Conservation (phyloP, 2,797 vertebrate species). For the Scolopax bukidnonensis region DNA sequence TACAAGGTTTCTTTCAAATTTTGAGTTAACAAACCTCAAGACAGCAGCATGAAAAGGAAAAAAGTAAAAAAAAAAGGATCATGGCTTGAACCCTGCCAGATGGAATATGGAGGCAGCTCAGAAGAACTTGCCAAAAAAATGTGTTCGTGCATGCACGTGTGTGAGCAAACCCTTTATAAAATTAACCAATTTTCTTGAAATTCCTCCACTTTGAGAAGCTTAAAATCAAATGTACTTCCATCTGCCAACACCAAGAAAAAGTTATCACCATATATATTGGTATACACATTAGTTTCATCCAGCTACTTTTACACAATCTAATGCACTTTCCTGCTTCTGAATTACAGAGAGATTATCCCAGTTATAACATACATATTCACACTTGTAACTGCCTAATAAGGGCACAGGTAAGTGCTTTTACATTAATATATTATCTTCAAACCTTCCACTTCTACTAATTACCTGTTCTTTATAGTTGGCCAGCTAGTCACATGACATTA, state of each 20-base stretch:
- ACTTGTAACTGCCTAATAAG: not conserved
- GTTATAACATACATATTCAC: not conserved
- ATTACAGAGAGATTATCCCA: not conserved
- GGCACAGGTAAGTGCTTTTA: not conserved
- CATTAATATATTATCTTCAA: not conserved
- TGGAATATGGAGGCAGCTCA: conserved; percentile 23
- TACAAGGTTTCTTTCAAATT: not conserved
- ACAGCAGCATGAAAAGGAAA: not conserved
- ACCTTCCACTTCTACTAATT: not conserved
- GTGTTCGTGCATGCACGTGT: not conserved
- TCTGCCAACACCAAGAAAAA: not conserved
- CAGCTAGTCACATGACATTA: not conserved
- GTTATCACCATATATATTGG: not conserved
- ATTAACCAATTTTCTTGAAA: conserved; percentile 22
- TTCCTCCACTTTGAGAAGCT: not conserved
- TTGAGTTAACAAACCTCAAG: not conserved
- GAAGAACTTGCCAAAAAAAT: conserved; percentile 10
- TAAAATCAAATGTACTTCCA: not conserved
- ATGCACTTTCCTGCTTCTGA: not conserved
- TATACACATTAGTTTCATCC: not conserved
- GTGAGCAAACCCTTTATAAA: not conserved
- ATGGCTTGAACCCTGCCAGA: conserved; percentile 17
- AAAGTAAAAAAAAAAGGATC: not conserved
- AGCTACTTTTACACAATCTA: not conserved
- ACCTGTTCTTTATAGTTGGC: not conserved